Evolutionary conservation across 2,888 invertebrate species (phyloP).

Genomic region (Smittia aterrima): DNA sequence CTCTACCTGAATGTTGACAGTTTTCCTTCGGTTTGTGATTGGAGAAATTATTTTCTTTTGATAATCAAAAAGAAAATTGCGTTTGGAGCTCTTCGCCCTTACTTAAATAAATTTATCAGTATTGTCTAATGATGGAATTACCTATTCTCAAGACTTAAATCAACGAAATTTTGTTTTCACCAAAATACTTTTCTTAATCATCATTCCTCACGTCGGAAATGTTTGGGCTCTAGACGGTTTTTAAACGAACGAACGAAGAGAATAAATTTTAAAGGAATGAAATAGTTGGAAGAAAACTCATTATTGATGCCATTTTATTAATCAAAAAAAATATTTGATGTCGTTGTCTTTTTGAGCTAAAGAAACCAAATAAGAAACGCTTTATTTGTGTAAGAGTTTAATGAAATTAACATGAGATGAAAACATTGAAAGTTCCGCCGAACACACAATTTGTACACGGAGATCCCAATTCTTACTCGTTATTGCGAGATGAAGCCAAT

Average conservation of each 20-base stretch:
- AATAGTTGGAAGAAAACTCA: not conserved
- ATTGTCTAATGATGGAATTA: too few relatives aligned
- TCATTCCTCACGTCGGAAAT: too few relatives aligned
- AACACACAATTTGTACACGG: not conserved
- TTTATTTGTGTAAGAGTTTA: slow-evolving; percentile 39
- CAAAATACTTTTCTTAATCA: too few relatives aligned
- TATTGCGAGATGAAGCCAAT: too few relatives aligned
- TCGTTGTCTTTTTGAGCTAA: slow-evolving; percentile 37
- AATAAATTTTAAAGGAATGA: not conserved
- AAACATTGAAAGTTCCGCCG: not conserved
- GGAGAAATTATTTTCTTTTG: too few relatives aligned
- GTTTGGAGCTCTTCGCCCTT: too few relatives aligned
- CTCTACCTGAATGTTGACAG: slow-evolving; percentile 27
- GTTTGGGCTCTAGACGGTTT: too few relatives aligned
- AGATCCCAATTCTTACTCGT: too few relatives aligned
- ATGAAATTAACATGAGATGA: slow-evolving; percentile 10
- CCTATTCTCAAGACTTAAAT: too few relatives aligned
- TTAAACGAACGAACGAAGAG: not conserved
- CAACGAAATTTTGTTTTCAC: too few relatives aligned
- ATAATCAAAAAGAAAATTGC: too few relatives aligned
- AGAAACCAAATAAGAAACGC: slow-evolving; percentile 32
- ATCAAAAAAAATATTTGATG: slow-evolving; percentile 34
- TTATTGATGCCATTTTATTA: slow-evolving; percentile 37
- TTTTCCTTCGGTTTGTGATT: not conserved
- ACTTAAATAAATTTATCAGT: too few relatives aligned